phyloP scores from a whole-genome alignment of 1,140 invertebrate species.

The Forficula auricularia region DNA sequence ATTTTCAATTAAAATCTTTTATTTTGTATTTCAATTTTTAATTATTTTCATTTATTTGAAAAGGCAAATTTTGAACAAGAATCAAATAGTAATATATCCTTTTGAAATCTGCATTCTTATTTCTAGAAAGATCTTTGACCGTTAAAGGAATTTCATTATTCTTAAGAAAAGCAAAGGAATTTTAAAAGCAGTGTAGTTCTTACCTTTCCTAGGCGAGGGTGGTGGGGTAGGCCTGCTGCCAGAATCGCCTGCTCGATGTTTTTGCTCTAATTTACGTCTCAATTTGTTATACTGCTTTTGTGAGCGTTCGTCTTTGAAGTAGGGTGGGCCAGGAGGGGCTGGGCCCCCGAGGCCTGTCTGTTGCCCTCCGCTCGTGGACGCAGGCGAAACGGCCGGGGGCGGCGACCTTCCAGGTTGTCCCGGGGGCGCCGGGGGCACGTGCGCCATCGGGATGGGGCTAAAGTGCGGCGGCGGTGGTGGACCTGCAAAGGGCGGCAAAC shows the following conservation, averaged over 20 bases:
- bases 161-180: too few relatives aligned
- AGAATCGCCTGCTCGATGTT: conserved; percentile 34
- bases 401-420: background rate
- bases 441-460: conserved; percentile 1
- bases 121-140: too few relatives aligned
- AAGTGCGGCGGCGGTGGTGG: conserved; percentile 29
- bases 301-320: conserved; percentile 57
- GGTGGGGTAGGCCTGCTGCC: conserved; percentile 25
- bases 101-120: too few relatives aligned
- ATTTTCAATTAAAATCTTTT: too few relatives aligned
- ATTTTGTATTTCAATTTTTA: too few relatives aligned
- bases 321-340: conserved; percentile 31
- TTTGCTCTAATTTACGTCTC: conserved; percentile 49
- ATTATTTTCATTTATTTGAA: too few relatives aligned
- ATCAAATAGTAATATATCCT: too few relatives aligned
- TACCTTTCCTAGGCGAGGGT: conserved; percentile 37
- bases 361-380: too few relatives aligned
- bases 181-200: too few relatives aligned
- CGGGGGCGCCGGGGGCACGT: background rate
- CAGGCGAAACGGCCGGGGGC: background rate
- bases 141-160: too few relatives aligned
- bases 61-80: too few relatives aligned
- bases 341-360: conserved; percentile 5
- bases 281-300: conserved; percentile 56
- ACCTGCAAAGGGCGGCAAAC: conserved; percentile 26